Conservation (phyloP, 2,888 invertebrate genomes). For the Brachyopa scutellaris region DNA sequence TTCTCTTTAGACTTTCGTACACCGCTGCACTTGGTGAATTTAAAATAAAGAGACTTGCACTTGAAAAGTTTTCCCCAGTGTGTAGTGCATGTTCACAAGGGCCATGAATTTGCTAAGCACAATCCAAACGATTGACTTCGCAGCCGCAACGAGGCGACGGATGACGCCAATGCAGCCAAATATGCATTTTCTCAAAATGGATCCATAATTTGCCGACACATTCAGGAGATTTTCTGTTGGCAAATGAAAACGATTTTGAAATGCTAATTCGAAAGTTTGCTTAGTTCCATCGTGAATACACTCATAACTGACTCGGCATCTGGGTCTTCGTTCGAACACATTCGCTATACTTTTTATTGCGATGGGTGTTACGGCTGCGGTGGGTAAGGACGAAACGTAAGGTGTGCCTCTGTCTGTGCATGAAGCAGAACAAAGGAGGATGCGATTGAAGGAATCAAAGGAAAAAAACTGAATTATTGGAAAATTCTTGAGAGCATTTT, state of each 20-base stretch:
- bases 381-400: no score
- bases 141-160: background rate
- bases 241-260: constrained; percentile 63
- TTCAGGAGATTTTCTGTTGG: constrained; percentile 53
- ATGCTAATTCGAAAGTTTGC: constrained; percentile 65
- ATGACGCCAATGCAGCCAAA: constrained; percentile 1
- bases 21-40: constrained; percentile 3
- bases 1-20: constrained; percentile 6
- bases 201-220: constrained; percentile 57
- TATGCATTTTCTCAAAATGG: constrained; percentile 36
- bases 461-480: constrained; percentile 52
- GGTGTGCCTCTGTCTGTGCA: no score
- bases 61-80: constrained; percentile 3
- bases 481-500: constrained; percentile 40
- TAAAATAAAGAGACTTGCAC: constrained; percentile 5
- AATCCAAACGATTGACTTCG: background rate
- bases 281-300: constrained; percentile 14
- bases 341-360: constrained; percentile 22
- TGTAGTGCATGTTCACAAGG: constrained; percentile 26
- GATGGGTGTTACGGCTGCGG: no score
- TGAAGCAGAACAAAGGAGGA: no score
- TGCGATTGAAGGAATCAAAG: constrained; percentile 6
- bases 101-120: constrained; percentile 13
- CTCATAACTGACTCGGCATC: constrained; percentile 7
- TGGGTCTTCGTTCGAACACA: constrained; percentile 8